These are phyloP conservation scores for Trachelipus rathkii DNA, from an alignment of 1,140 invertebrate species.

Conservation along the genomic window DNA sequence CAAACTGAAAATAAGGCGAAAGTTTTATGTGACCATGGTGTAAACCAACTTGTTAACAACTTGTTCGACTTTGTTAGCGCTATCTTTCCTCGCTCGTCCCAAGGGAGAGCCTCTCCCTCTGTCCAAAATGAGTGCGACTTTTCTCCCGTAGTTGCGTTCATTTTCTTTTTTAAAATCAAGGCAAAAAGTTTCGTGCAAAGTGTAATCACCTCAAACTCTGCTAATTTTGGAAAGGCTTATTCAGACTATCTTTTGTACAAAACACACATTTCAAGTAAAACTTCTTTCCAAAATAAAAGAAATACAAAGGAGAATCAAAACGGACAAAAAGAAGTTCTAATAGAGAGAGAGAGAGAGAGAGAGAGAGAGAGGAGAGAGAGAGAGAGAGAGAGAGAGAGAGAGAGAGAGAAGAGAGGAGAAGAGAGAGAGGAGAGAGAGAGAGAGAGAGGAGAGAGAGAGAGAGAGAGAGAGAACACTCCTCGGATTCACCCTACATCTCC, in stretches of 20 bases:
- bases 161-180: constrained; percentile 3
- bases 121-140: constrained; percentile 41
- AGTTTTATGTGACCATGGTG: constrained; percentile 37
- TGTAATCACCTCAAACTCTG: background rate
- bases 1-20: constrained; percentile 36
- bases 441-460: no score
- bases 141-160: constrained; percentile 29
- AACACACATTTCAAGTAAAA: background rate
- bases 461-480: no score
- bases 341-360: background rate
- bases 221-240: constrained; percentile 10
- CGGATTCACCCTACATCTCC: background rate
- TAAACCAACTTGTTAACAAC: constrained; percentile 44
- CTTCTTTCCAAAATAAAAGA: background rate
- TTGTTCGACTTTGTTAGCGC: constrained; percentile 44
- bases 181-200: constrained; percentile 1
- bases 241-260: background rate
- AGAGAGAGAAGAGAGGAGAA: no score
- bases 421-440: no score
- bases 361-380: background rate
- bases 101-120: constrained; percentile 29
- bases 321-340: background rate
- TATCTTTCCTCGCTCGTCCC: constrained; percentile 39
- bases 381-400: no score
- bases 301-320: background rate